Percentiles rank a stretch among this genome's conserved stretches.
These are phyloP conservation scores for Phaethon lepturus DNA, from an alignment of 2,113 vertebrate genomes.

Conservation along the genomic window DNA sequence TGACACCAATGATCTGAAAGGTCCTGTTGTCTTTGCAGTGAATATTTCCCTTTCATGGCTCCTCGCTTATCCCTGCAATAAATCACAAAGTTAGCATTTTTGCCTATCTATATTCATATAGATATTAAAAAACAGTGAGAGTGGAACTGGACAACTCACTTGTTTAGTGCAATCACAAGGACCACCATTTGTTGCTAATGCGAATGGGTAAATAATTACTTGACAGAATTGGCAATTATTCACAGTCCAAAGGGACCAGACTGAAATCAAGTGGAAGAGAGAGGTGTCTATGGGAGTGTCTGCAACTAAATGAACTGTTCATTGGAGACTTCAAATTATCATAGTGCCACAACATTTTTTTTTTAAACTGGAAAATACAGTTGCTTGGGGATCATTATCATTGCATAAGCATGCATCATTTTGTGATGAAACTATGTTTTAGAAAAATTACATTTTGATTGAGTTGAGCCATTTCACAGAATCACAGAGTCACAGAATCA, in stretches of 20 bases:
- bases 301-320: neutral
- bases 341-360: neutral
- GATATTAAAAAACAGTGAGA: neutral
- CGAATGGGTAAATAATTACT: neutral
- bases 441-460: neutral
- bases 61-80: neutral
- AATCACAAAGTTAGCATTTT: neutral
- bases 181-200: neutral
- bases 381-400: neutral
- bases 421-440: neutral
- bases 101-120: neutral
- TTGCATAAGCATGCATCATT: neutral
- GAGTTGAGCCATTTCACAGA: neutral
- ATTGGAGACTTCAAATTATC: neutral
- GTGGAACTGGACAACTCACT: neutral
- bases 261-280: neutral
- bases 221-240: neutral
- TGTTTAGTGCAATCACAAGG: neutral
- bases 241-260: neutral
- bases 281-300: neutral
- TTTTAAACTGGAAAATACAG: neutral
- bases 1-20: neutral
- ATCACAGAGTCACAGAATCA: too few relatives aligned
- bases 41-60: neutral
- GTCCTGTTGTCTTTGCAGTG: neutral